Conservation (phyloP, 37 sponge, comb jelly and placozoan genomes). For the Chondrosia reniformis region DNA sequence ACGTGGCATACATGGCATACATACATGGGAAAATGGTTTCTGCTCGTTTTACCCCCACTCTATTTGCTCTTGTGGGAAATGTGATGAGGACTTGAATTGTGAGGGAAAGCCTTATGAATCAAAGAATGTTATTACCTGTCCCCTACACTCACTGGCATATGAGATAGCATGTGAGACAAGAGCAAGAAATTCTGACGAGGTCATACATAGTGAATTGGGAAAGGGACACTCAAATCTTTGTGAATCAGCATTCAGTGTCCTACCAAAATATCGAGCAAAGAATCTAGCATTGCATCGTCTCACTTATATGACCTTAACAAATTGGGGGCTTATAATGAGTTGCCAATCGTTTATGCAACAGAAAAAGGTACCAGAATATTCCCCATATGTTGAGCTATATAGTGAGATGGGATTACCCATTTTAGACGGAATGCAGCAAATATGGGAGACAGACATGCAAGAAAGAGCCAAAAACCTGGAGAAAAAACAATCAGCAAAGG, state of each 20-base stretch:
- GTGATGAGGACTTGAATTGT: constrained; percentile 20
- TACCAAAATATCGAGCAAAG: constrained; percentile 15
- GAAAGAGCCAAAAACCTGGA: background rate
- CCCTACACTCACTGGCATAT: constrained; percentile 16
- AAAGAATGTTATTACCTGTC: constrained; percentile 1
- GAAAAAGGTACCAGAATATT: background rate
- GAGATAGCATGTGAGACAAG: constrained; percentile 26
- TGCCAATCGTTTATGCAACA: background rate
- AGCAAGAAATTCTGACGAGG: background rate
- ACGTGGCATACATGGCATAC: constrained; percentile 22
- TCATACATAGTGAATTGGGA: constrained; percentile 13
- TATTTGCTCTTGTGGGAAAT: constrained; percentile 21
- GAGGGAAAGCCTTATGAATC: constrained; percentile 14
- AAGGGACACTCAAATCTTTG: constrained; percentile 21
- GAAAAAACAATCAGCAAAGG: background rate
- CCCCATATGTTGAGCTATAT: background rate
- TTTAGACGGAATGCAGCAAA: background rate
- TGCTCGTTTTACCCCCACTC: constrained; percentile 23
- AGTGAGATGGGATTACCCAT: background rate
- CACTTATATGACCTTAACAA: background rate
- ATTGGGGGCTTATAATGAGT: constrained; percentile 1
- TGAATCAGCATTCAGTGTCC: constrained; percentile 20
- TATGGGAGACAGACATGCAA: background rate
- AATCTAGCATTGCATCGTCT: constrained; percentile 3
- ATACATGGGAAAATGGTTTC: constrained; percentile 21